phyloP scores from a whole-genome alignment of 2,888 invertebrate species.

The Andrena marginata region DNA sequence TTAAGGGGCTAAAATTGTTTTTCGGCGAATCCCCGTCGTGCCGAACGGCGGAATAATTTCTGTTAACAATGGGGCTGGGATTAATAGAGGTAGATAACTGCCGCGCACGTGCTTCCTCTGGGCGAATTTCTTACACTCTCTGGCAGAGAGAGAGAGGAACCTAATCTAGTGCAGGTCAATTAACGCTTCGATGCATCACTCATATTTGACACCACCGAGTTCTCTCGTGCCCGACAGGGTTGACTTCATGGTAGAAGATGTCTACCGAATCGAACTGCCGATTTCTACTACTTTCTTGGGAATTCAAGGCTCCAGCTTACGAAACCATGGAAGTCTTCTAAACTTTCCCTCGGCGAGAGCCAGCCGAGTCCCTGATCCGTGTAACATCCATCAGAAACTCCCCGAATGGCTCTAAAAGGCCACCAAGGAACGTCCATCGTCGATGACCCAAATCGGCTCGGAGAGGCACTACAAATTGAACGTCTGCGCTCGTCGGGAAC shows the following conservation, averaged over 20 bases:
- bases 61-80: not conserved
- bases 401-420: not conserved
- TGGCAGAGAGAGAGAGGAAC: not conserved
- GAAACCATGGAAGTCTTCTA: too few species aligned
- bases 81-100: not conserved
- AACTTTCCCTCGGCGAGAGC: not conserved
- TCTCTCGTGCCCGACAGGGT: too few species aligned
- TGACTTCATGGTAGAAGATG: too few species aligned
- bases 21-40: constrained; percentile 3
- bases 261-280: too few species aligned
- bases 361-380: constrained; percentile 5
- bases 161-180: not conserved
- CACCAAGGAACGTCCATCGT: constrained; percentile 8
- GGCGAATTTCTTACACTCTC: not conserved
- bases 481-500: not conserved
- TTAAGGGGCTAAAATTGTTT: constrained; percentile 42
- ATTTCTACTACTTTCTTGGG: too few species aligned
- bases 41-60: not conserved
- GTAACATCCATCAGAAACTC: not conserved
- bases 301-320: too few species aligned
- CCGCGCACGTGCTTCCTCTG: not conserved
- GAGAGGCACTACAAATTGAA: constrained; percentile 15
- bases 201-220: too few species aligned
- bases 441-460: constrained; percentile 10
- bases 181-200: too few species aligned